Base-by-base conservation (phyloP, 2,113 vertebrate genomes). In the Callithrix jacchus region DNA sequence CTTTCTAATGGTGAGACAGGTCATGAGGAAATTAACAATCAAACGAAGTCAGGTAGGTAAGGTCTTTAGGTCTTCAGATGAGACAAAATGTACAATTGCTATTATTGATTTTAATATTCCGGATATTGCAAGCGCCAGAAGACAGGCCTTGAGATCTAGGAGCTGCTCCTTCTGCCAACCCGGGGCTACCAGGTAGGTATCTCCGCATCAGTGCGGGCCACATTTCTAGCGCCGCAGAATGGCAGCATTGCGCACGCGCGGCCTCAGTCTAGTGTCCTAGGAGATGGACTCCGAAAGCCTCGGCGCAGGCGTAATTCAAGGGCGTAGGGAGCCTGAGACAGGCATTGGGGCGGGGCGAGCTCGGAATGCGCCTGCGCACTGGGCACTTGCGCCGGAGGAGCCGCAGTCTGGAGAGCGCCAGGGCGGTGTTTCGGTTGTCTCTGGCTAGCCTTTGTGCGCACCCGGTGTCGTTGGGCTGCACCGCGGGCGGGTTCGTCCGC, bases 291-390 rank as follows among this genome's bases (percentile, higher is more conserved):
- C 14, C 0, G 30, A 68, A 52, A 87, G 89, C 13, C 30, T 64
- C 9, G 0, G 93, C 97, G 96, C 97, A 96, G 84, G 97, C 97
- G 97, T 49, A n/a, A 1, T 92, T 42, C 35, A 0, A 20, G 32
- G 64, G n/a, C 77, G 14, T 5, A 8, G 66, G 54, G 54, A 5
- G 30, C 52, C 9, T 0, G 61, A 16, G 58, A 76, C 45, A 0
- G 47, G 66, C 32, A 30, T 71, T 30, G 70, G 88, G 97, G 97
- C 95, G 96, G 97, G 96, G 96, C 95, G 74, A 76, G 64, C 5
- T 54, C 6, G 4, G 32, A 68, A 18, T 58, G 87, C 97, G 97
- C 95, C 37, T 97, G 97, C 97, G 97, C 89, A 79, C 3, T 35
- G 92, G n/a, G 73, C 25, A 11, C 52, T 49, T 74, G 80, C 40